Evolutionary conservation across 2,113 vertebrate genomes (phyloP).

Genomic region (Urocynchramus pylzowi): DNA sequence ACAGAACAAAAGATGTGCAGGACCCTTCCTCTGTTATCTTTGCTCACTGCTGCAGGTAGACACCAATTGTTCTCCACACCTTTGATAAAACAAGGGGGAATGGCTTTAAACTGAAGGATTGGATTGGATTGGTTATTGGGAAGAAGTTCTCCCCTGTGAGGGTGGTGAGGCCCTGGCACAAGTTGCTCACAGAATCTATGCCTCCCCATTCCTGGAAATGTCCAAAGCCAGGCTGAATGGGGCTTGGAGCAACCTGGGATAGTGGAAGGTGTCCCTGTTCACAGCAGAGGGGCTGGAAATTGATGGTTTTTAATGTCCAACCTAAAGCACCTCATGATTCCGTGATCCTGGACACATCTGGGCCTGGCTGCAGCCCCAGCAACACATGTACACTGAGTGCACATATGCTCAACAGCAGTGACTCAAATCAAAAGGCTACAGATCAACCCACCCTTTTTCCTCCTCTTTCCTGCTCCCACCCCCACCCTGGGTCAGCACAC

Average conservation of each 20-base stretch:
- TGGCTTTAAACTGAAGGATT: background rate
- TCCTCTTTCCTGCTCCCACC: background rate
- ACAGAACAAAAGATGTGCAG: background rate
- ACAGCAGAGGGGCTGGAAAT: background rate
- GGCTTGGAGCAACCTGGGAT: background rate
- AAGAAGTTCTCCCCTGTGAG: background rate
- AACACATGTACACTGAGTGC: background rate
- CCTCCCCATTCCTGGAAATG: background rate
- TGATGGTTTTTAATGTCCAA: background rate
- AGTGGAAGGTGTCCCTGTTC: background rate
- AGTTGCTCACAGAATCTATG: background rate
- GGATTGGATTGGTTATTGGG: background rate
- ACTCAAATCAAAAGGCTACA: conserved; percentile 6
- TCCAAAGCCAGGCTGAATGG: background rate
- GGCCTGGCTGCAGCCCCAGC: background rate
- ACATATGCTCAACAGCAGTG: conserved; percentile 31
- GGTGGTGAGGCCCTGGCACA: background rate
- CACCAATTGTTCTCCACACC: background rate
- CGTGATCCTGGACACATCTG: background rate
- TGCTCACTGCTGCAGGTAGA: background rate
- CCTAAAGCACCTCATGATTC: background rate
- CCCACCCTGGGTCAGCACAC: background rate
- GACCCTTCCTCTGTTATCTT: background rate
- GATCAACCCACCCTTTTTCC: background rate
- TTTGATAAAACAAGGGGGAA: background rate